Evolutionary conservation across 2,888 invertebrate genomes (phyloP).

Genomic region (Temnothorax unifasciatus): DNA sequence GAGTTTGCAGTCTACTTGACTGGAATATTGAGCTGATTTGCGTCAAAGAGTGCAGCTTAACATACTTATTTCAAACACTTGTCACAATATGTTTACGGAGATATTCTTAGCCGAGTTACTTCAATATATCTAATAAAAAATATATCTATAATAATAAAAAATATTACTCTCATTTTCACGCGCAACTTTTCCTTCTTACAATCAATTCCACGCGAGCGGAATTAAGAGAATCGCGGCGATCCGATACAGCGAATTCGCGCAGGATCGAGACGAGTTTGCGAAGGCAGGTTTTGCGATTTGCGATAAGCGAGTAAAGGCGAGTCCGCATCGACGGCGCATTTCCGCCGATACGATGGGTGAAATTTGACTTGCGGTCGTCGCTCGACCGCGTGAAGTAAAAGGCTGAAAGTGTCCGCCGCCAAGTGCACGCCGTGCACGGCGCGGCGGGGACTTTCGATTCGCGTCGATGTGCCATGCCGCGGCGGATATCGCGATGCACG

Average conservation of each 20-base stretch:
- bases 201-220: background rate
- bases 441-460: slow-evolving; percentile 72
- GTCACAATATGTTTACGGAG: background rate
- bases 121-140: background rate
- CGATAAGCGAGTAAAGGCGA: background rate
- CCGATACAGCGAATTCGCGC: background rate
- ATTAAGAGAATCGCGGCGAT: background rate
- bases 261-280: background rate
- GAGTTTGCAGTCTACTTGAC: background rate
- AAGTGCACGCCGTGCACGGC: slow-evolving; percentile 37
- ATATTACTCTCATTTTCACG: background rate
- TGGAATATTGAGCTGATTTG: background rate
- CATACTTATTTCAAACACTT: background rate
- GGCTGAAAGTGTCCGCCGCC: slow-evolving; percentile 72
- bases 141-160: background rate
- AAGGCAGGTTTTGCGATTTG: slow-evolving; percentile 2
- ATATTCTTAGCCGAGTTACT: background rate
- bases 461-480: slow-evolving; percentile 62
- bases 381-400: slow-evolving; percentile 66
- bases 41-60: background rate
- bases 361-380: slow-evolving; percentile 63
- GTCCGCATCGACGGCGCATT: background rate
- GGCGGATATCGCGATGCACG: slow-evolving; percentile 67
- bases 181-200: background rate
- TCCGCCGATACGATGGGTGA: slow-evolving; percentile 60